phyloP scores from a whole-genome alignment of 2,113 vertebrate species.

The Mobula birostris region DNA sequence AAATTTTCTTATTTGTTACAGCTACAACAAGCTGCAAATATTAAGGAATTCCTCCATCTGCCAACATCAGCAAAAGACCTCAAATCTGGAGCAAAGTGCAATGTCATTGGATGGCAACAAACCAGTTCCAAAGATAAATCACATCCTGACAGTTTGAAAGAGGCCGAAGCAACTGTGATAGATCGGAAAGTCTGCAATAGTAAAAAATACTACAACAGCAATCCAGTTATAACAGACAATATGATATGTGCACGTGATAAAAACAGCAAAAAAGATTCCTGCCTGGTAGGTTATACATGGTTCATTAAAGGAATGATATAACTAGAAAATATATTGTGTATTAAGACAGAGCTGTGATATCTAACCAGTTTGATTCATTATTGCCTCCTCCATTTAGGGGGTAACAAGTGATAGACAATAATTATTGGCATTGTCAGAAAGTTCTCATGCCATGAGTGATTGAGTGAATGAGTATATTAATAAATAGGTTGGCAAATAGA shows the following conservation, averaged over 20 bases:
- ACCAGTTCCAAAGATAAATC: background rate
- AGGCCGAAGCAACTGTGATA: conserved; percentile 41
- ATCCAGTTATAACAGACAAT: conserved; percentile 41
- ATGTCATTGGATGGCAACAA: conserved; percentile 41
- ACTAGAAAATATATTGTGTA: background rate
- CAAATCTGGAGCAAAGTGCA: conserved; percentile 41
- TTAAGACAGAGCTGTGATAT: background rate
- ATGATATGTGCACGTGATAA: conserved; percentile 40
- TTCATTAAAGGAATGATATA: background rate
- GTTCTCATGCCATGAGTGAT: no score
- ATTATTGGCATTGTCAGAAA: no score
- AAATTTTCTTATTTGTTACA: conserved; percentile 11
- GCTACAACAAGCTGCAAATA: conserved; percentile 1
- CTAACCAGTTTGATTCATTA: no score
- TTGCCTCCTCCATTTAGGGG: no score
- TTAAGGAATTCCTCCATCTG: background rate
- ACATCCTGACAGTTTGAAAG: conserved; percentile 39
- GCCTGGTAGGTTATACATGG: conserved; percentile 37
- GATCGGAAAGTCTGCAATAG: conserved; percentile 39
- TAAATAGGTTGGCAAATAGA: no score
- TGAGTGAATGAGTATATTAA: no score
- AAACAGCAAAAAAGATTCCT: conserved; percentile 41
- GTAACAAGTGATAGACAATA: no score
- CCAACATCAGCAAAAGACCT: conserved; percentile 23
- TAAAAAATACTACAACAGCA: conserved; percentile 14